Conservation (phyloP, 92 coral and sea anemone genomes). For the Nematostella vectensis region DNA sequence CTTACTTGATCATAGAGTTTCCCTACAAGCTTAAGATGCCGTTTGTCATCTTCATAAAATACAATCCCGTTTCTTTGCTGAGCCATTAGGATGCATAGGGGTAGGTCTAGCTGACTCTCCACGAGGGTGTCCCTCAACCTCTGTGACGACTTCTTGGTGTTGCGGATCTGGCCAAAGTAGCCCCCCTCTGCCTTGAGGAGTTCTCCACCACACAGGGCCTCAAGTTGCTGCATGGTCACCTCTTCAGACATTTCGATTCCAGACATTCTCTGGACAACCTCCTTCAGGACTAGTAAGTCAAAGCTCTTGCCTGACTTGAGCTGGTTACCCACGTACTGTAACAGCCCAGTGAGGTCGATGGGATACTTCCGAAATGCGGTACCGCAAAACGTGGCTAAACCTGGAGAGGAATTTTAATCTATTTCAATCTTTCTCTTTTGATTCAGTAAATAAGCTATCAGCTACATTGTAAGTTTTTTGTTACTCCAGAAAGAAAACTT, state of each 20-base stretch:
- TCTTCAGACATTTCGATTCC: constrained; percentile 98
- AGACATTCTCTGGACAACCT: constrained; percentile 97
- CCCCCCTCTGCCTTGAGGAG: constrained; percentile 97
- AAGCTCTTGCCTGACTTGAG: constrained; percentile 94
- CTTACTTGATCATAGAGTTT: constrained; percentile 94
- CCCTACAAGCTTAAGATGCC: constrained; percentile 92
- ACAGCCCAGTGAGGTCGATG: constrained; percentile 88
- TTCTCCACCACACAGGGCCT: constrained; percentile 94
- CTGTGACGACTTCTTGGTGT: constrained; percentile 97
- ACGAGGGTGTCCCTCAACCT: constrained; percentile 82
- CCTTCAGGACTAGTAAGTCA: constrained; percentile 86
- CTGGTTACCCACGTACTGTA: constrained; percentile 93
- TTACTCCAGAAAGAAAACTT: no score
- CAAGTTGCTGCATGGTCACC: constrained; percentile 87
- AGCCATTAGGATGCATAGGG: constrained; percentile 89
- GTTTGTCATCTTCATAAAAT: constrained; percentile 72
- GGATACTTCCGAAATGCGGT: constrained; percentile 91
- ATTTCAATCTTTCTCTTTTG: no score
- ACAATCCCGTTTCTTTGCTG: constrained; percentile 95
- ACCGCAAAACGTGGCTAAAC: constrained; percentile 94
- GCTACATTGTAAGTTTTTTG: no score
- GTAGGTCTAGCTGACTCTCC: constrained; percentile 83
- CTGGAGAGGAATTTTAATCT: constrained; percentile 35
- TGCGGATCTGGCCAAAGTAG: constrained; percentile 91
- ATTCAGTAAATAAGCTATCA: no score